Base-by-base conservation (phyloP, 2,888 invertebrate genomes). In the Apamea monoglypha region DNA sequence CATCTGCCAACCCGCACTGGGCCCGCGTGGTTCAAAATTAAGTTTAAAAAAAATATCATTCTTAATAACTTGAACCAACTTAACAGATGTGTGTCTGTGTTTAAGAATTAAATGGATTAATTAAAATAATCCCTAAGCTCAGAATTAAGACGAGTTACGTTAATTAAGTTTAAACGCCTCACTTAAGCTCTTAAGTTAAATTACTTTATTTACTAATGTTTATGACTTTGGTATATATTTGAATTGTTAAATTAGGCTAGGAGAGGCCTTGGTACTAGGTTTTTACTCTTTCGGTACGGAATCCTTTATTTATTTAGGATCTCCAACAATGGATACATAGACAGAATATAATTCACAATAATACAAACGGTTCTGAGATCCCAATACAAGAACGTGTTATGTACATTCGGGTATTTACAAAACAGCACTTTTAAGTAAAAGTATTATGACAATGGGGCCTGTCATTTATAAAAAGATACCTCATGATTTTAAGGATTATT, bases 71-170 rank as follows among this genome's bases (percentile, higher is more conserved):
- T 86, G 6, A 74, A 63, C 25, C 74, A 59, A 84, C 56, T 83
- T n/a, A 32, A 61, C 84, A 87, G 87, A 74, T 84, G 84, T 84
- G 59, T 61, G 47, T n/a, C n/a, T n/a, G n/a, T n/a, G n/a, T n/a
- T 87, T 66, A 56, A 84, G 68, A 73, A 74, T 25, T 32, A 50
- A 73, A 25, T 21, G 74, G 66, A 73, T 78, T 84, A 75, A 84
- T 84, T 84, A 75, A 77, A 78, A 66, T 74, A 63, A 72, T 25
- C 50, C 5, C 53, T 40, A n/a, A 70, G 32, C 73, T 25, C 0
- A 56, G 44, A 50, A 74, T 83, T 56, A 71, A 86, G 61, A 29
- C n/a, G 76, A 83, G 61, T 86, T 53, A 76, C 73, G 29, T 59
- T 83, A 66, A 80, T 75, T 76, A 68, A 77, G 73, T 86, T 83